These are phyloP conservation scores for Thelaira solivaga DNA, from an alignment of 2,888 invertebrate species.

Conservation along the genomic window DNA sequence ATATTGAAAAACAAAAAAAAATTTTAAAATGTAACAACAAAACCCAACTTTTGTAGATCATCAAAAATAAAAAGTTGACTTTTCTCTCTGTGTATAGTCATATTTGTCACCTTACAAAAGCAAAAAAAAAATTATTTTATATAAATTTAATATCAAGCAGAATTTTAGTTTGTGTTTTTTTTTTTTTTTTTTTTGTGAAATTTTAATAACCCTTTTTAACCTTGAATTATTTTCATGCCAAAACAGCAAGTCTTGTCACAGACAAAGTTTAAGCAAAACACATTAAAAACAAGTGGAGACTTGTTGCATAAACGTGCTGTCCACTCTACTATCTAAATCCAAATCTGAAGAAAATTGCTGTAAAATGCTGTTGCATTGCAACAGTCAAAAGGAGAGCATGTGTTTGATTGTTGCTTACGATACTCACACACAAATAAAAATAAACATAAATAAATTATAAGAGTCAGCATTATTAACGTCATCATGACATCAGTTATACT, in stretches of 20 bases:
- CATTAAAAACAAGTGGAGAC: conserved; percentile 9
- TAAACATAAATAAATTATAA: conserved; percentile 17
- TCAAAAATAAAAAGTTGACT: no score
- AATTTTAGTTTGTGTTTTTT: no score
- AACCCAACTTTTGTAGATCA: no score
- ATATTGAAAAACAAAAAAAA: no score
- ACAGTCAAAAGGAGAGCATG: not conserved
- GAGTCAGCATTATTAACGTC: conserved; percentile 16
- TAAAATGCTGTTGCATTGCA: not conserved
- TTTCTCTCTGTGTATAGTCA: no score
- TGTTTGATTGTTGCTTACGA: not conserved
- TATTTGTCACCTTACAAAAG: no score
- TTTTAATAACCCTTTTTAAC: conserved; percentile 43
- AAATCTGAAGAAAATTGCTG: conserved; percentile 12
- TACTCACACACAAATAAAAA: not conserved
- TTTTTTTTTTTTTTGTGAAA: conserved; percentile 16
- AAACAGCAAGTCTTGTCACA: conserved; percentile 15
- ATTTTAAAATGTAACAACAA: no score
- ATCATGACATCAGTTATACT: no score
- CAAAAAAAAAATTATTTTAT: conserved; percentile 5
- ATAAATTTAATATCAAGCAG: conserved; percentile 38
- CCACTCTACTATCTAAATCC: conserved; percentile 16
- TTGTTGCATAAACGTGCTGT: conserved; percentile 36
- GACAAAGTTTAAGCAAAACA: conserved; percentile 9
- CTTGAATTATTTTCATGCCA: conserved; percentile 38